phyloP scores from a whole-genome alignment of 2,797 vertebrate species.

The Sebastes vulpes region DNA sequence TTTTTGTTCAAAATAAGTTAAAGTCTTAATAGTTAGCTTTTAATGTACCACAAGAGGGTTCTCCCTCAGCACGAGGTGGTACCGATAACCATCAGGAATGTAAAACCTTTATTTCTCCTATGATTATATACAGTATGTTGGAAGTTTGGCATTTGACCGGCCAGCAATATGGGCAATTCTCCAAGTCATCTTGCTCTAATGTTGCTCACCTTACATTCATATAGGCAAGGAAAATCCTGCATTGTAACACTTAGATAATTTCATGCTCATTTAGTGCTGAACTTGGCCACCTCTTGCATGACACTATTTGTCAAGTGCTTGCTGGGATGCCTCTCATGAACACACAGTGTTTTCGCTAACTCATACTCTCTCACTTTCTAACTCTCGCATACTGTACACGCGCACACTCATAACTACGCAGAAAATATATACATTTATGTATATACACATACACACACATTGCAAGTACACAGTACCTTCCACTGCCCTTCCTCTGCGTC shows the following conservation, averaged over 20 bases:
- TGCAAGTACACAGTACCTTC: constrained; percentile 48
- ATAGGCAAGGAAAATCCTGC: background rate
- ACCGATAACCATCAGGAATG: background rate
- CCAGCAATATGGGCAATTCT: background rate
- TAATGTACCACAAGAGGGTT: background rate
- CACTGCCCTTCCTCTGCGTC: constrained; percentile 46
- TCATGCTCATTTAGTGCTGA: background rate
- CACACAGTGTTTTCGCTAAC: constrained; percentile 59
- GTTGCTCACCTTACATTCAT: background rate
- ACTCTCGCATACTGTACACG: constrained; percentile 76
- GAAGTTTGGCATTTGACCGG: background rate
- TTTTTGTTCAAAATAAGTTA: background rate
- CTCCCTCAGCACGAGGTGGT: background rate
- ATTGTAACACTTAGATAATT: background rate
- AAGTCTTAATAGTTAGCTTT: background rate
- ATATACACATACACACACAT: constrained; percentile 40
- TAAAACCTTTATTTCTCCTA: background rate
- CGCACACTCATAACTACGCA: constrained; percentile 62
- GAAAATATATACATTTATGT: constrained; percentile 35
- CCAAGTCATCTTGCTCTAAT: background rate
- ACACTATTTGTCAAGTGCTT: constrained; percentile 61
- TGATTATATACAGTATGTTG: background rate
- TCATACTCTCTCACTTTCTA: constrained; percentile 61
- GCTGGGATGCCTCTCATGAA: constrained; percentile 74
- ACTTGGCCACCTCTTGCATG: background rate